These are phyloP conservation scores for Strix aluco DNA, from an alignment of 2,113 vertebrate species.

Conservation along the genomic window DNA sequence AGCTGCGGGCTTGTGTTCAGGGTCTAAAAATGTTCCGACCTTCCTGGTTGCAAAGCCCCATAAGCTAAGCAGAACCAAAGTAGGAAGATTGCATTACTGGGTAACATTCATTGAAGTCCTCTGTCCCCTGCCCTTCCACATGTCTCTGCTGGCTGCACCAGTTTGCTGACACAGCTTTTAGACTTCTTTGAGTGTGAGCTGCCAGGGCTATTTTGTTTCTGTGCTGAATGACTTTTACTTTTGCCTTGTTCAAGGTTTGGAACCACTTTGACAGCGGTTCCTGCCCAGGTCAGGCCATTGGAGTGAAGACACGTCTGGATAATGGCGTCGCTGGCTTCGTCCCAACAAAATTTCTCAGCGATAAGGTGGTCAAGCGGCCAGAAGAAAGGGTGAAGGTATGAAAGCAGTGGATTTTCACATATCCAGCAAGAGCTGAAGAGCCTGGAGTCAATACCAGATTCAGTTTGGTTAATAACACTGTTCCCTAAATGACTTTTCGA, in stretches of 20 bases:
- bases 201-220: background rate
- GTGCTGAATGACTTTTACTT: background rate
- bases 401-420: background rate
- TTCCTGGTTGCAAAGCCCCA: background rate
- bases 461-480: background rate
- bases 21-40: conserved; percentile 10
- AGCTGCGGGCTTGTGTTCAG: background rate
- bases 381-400: conserved; percentile 96
- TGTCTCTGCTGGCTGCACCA: background rate
- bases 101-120: background rate
- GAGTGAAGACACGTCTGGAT: conserved; percentile 92
- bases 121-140: background rate
- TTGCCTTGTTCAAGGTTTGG: conserved; percentile 85
- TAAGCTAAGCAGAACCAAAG: background rate
- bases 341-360: conserved; percentile 97
- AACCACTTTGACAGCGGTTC: conserved; percentile 99
- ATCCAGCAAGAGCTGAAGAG: background rate
- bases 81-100: background rate
- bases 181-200: background rate
- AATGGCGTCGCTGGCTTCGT: conserved; percentile 97
- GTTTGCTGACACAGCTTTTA: background rate
- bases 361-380: conserved; percentile 96
- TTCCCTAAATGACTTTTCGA: background rate
- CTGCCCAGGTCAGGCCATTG: conserved; percentile 96
- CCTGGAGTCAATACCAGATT: background rate